Evolutionary conservation across 2,888 invertebrate species (phyloP).

Genomic region (Leptopterna dolabrata): DNA sequence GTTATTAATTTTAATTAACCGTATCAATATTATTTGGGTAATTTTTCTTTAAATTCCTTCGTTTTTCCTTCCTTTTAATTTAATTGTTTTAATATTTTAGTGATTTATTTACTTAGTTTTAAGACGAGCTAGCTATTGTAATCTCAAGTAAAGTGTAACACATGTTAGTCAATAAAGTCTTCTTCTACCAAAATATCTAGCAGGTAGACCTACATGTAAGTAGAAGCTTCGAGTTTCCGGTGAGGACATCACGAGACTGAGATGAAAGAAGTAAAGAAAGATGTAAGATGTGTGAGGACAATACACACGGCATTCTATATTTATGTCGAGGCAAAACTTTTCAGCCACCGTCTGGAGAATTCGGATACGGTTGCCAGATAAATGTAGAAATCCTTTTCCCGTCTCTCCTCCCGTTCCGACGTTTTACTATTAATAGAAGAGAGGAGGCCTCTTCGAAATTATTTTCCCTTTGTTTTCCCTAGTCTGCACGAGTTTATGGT

Average conservation of each 20-base stretch:
- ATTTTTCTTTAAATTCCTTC: too few species aligned
- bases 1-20: too few species aligned
- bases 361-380: slow-evolving; percentile 37
- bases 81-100: too few species aligned
- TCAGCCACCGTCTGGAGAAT: slow-evolving; percentile 29
- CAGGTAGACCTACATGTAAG: too few species aligned
- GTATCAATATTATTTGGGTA: too few species aligned
- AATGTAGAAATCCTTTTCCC: not conserved
- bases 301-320: slow-evolving; percentile 34
- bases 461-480: slow-evolving; percentile 24
- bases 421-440: not conserved
- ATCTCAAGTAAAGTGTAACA: too few species aligned
- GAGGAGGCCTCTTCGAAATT: not conserved
- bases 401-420: not conserved
- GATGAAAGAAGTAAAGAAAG: not conserved
- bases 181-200: too few species aligned
- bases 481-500: not conserved
- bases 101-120: too few species aligned
- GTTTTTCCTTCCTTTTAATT: too few species aligned
- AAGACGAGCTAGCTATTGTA: too few species aligned
- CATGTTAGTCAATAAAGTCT: too few species aligned
- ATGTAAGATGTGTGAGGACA: not conserved
- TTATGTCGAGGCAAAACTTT: slow-evolving; percentile 26
- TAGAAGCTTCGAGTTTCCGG: too few species aligned
- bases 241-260: not conserved